A percentile compares a stretch with the other conserved stretches of the same genome.
phyloP scores from a whole-genome alignment of 2,888 invertebrate species.

The Drosophila conformis region DNA sequence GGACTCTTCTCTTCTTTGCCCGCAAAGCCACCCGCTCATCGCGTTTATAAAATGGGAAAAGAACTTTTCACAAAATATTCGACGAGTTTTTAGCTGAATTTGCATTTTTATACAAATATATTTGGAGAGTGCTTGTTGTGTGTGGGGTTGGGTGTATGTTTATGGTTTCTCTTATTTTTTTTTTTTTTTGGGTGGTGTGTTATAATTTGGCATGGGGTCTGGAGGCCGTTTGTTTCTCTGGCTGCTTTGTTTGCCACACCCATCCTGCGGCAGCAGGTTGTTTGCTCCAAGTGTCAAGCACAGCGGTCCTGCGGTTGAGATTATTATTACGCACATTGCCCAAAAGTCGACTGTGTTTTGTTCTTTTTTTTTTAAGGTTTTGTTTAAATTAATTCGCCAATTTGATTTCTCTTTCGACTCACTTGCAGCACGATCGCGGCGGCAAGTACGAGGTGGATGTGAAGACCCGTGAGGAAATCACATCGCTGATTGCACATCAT shows the following conservation, averaged over 20 bases:
- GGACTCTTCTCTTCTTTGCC: constrained; percentile 22
- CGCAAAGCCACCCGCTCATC: constrained; percentile 43
- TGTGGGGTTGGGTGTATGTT: constrained; percentile 8
- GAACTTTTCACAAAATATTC: constrained; percentile 73
- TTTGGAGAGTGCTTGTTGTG: constrained; percentile 76
- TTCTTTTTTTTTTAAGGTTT: constrained; percentile 6
- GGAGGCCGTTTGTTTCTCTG: constrained; percentile 60
- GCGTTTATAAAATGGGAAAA: constrained; percentile 62
- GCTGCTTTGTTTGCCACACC: constrained; percentile 53
- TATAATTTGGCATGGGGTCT: constrained; percentile 23
- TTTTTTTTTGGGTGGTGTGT: background rate
- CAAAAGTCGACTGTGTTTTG: constrained; percentile 36
- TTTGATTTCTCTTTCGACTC: constrained; percentile 9
- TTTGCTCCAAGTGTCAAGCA: constrained; percentile 63
- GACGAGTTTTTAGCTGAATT: constrained; percentile 80
- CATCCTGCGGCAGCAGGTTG: constrained; percentile 14
- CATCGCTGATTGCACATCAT: constrained; percentile 98
- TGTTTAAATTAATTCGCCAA: constrained; percentile 31
- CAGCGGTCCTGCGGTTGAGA: constrained; percentile 62
- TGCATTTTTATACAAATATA: constrained; percentile 83
- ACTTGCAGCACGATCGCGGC: constrained; percentile 89
- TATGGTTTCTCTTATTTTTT: background rate
- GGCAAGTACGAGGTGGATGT: constrained; percentile 90
- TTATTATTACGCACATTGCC: constrained; percentile 55
- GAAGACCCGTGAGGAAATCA: constrained; percentile 98